Evolutionary conservation across 2,113 vertebrate genomes (phyloP), one percentile per base, ranked within the genome.

Genomic region (Accipiter cooperii): DNA sequence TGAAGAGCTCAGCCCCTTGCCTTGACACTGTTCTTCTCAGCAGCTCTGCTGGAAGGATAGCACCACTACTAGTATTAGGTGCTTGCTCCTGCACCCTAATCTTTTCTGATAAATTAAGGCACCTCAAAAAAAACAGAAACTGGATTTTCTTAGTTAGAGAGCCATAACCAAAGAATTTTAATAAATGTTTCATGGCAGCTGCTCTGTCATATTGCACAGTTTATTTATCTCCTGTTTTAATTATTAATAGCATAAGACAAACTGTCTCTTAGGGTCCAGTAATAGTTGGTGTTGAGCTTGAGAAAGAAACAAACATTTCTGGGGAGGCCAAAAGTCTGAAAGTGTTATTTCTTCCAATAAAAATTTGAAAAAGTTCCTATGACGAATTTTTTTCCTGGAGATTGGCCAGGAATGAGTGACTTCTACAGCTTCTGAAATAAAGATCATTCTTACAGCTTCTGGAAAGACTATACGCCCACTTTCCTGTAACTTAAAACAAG

Each of bases 1-100:
- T 4, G 31, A 84, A 82, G 42, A 86, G 8, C 29, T 81, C 44
- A 80, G 6, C 13, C 15, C 15, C 17, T 68, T 0, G 0, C 24
- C 2, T 84, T 77, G 25, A 60, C 19, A 13, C 29, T 24, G 17
- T 3, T 74, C 10, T 44, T 79, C n/a, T 46, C 77, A 52, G 60
- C 24, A 78, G 44, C 36, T 78, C 29, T 42, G 13, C 17, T 81
- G 49, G 25, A 83, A 80, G 25, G 34, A 55, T 4, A 73, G 25
- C 29, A 71, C 15, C 52, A 51, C 38, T 58, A 11, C 19, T 26
- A 24, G 21, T 49, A 47, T 25, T 8, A 65, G 42, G 18, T 54
- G 25, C 31, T 91, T 79, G 3, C 19, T 89, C 17, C 46, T 33
- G 33, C 22, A 71, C 8, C 29, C 19, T 28, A 3, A 40, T 44